Evolutionary conservation across 2,113 vertebrate species (phyloP).

Genomic region (Cisticola juncidis): DNA sequence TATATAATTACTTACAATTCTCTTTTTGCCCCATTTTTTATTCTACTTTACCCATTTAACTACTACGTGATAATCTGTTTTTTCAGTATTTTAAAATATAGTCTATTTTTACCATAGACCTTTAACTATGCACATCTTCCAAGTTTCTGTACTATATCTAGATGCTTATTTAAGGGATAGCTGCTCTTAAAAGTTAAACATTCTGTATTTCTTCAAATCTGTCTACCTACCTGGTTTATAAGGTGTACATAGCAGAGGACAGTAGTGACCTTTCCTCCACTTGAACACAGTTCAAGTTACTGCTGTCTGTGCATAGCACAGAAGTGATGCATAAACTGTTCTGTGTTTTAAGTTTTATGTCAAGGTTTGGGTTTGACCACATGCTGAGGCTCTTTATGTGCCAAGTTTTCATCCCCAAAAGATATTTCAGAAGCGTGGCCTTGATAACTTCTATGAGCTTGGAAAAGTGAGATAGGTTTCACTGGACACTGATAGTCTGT

Average conservation of each 20-base stretch:
- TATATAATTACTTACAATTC: background rate
- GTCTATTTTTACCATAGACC: background rate
- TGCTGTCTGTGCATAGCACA: background rate
- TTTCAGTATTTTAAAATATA: background rate
- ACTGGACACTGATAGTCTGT: background rate
- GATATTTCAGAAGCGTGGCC: background rate
- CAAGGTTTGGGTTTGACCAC: background rate
- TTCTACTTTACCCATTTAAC: background rate
- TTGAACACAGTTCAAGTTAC: background rate
- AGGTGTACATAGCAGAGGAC: background rate
- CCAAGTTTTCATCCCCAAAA: background rate
- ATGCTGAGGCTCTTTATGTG: background rate
- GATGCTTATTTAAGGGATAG: background rate
- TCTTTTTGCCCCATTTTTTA: background rate
- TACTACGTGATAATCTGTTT: rapidly evolving
- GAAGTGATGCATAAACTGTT: background rate
- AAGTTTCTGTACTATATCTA: background rate
- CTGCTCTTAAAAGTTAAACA: background rate
- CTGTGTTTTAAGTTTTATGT: background rate
- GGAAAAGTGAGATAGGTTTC: background rate
- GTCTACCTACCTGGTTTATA: background rate
- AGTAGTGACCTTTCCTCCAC: background rate
- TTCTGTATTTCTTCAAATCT: background rate
- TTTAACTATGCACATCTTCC: background rate
- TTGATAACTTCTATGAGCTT: background rate